phyloP scores from a whole-genome alignment of 2,113 vertebrate species.

The Strix aluco region DNA sequence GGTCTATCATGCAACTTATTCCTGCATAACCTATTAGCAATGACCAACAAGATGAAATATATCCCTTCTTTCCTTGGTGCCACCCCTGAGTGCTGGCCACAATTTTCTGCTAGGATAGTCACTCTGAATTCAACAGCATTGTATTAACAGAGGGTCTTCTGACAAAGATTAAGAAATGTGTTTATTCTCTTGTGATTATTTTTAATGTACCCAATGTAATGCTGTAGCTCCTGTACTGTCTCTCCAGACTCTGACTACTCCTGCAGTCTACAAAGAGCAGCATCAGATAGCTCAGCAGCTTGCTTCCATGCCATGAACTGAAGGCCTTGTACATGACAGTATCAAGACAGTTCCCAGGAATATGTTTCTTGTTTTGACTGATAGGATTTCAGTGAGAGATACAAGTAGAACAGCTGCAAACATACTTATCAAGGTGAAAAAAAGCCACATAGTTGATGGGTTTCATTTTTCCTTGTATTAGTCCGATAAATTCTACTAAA shows the following conservation, averaged over 20 bases:
- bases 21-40: background rate
- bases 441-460: background rate
- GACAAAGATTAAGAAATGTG: background rate
- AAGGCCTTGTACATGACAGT: background rate
- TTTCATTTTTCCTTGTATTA: background rate
- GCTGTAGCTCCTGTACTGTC: background rate
- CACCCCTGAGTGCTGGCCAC: background rate
- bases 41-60: background rate
- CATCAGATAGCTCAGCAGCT: background rate
- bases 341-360: background rate
- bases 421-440: background rate
- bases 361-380: background rate
- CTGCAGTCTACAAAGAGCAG: background rate
- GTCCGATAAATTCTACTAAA: background rate
- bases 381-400: background rate
- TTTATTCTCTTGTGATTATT: background rate
- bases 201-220: background rate
- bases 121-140: background rate
- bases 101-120: background rate
- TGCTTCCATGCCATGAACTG: background rate
- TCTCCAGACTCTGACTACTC: background rate
- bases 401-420: background rate
- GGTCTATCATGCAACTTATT: background rate
- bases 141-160: background rate
- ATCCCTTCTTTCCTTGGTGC: background rate